These are phyloP conservation scores for Poecilus cupreus DNA, from an alignment of 2,888 invertebrate genomes.

Conservation along the genomic window DNA sequence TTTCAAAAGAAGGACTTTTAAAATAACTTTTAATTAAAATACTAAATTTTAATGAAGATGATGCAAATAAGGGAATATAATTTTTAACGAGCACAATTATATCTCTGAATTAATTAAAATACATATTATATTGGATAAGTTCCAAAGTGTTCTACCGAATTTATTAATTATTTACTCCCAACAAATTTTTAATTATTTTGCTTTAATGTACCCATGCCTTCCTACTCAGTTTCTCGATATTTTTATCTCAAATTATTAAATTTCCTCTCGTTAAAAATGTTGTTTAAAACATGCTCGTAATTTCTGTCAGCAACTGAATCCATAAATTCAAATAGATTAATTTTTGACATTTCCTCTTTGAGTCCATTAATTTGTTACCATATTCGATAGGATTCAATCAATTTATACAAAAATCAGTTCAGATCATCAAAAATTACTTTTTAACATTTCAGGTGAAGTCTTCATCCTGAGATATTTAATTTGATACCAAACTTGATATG, in stretches of 20 bases:
- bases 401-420: no score
- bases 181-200: conserved; percentile 34
- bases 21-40: conserved; percentile 57
- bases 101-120: conserved; percentile 49
- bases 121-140: conserved; percentile 49
- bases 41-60: conserved; percentile 53
- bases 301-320: no score
- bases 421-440: no score
- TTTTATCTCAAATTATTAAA: neutral
- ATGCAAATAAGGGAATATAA: conserved; percentile 47
- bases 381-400: no score
- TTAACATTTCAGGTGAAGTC: no score
- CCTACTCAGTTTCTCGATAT: neutral
- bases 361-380: no score
- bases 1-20: conserved; percentile 26
- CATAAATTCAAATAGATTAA: no score
- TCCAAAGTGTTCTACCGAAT: conserved; percentile 32
- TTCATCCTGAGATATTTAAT: no score
- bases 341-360: no score
- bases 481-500: no score
- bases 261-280: neutral
- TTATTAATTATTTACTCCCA: conserved; percentile 27
- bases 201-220: neutral
- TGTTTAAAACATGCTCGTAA: neutral
- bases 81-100: conserved; percentile 50